A percentile compares a stretch with the other conserved stretches of the same genome.
Evolutionary conservation across 2,113 vertebrate species (phyloP).

Genomic region (human): DNA sequence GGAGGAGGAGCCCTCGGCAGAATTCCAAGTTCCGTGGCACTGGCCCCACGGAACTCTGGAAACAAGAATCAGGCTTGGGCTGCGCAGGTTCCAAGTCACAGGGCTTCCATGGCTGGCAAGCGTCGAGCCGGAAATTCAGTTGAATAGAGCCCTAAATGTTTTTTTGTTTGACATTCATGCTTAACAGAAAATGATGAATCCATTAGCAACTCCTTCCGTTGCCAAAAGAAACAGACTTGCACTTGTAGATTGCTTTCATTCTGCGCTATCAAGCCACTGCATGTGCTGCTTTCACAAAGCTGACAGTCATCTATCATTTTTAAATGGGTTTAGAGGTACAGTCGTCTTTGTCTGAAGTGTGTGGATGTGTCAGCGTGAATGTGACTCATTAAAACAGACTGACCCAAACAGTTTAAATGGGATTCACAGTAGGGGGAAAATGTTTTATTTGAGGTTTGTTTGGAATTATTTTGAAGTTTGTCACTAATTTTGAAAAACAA

Average conservation of each 20-base stretch:
- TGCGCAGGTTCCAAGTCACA: slow-evolving; percentile 73
- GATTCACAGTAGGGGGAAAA: slow-evolving; percentile 69
- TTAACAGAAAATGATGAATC: slow-evolving; percentile 85
- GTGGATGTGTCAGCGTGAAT: slow-evolving; percentile 71
- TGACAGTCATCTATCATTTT: slow-evolving; percentile 80
- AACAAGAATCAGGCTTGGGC: slow-evolving; percentile 56
- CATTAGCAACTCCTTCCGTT: slow-evolving; percentile 82
- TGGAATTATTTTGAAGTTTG: slow-evolving; percentile 82
- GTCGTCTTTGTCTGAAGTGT: slow-evolving; percentile 77
- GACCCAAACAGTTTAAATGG: slow-evolving; percentile 73
- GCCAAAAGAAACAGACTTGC: slow-evolving; percentile 88
- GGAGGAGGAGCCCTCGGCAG: neutral
- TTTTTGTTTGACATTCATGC: slow-evolving; percentile 82
- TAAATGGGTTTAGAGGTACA: slow-evolving; percentile 68
- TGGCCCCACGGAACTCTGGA: slow-evolving; percentile 56
- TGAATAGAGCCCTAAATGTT: slow-evolving; percentile 84
- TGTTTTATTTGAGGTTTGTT: slow-evolving; percentile 79
- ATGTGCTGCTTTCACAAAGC: slow-evolving; percentile 78
- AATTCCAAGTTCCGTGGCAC: slow-evolving; percentile 56
- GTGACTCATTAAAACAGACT: slow-evolving; percentile 74
- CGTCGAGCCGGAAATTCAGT: slow-evolving; percentile 75
- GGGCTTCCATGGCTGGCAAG: slow-evolving; percentile 79
- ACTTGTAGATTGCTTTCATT: slow-evolving; percentile 84
- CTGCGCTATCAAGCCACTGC: slow-evolving; percentile 82
- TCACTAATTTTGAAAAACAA: slow-evolving; percentile 73